Conservation (phyloP, 1,140 invertebrate species). For the Eufriesea mexicana region DNA sequence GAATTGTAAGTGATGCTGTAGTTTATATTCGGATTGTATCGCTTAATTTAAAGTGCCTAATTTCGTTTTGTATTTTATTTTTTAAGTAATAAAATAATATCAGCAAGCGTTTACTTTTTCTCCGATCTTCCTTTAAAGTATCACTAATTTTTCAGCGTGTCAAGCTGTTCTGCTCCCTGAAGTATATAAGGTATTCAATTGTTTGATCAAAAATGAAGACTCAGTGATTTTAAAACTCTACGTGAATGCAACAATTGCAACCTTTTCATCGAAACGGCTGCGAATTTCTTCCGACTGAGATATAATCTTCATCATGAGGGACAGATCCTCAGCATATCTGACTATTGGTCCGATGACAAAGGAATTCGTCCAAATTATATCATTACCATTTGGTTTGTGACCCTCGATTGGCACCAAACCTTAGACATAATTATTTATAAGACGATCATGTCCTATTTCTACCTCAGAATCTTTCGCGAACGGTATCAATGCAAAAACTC, state of each 20-base stretch:
- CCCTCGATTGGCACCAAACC: conserved; percentile 64
- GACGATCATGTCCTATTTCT: background rate
- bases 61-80: no score
- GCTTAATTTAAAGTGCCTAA: no score
- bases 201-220: no score
- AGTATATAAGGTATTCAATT: no score
- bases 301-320: conserved; percentile 88
- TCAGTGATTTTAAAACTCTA: no score
- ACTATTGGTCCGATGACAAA: conserved; percentile 91
- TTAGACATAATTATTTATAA: conserved; percentile 1
- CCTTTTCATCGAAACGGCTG: conserved; percentile 85
- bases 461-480: background rate
- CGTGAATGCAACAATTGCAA: conserved; percentile 59
- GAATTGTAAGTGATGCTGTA: no score
- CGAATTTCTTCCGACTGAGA: conserved; percentile 83
- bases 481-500: background rate
- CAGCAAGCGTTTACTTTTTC: no score
- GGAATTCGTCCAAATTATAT: conserved; percentile 84
- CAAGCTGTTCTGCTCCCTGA: no score
- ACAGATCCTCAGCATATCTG: conserved; percentile 91
- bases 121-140: no score
- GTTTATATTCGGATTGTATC: no score
- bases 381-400: conserved; percentile 83
- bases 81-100: no score
- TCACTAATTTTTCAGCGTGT: no score